Conservation (phyloP, 2,888 invertebrate genomes). For the Trichacis sp. region DNA sequence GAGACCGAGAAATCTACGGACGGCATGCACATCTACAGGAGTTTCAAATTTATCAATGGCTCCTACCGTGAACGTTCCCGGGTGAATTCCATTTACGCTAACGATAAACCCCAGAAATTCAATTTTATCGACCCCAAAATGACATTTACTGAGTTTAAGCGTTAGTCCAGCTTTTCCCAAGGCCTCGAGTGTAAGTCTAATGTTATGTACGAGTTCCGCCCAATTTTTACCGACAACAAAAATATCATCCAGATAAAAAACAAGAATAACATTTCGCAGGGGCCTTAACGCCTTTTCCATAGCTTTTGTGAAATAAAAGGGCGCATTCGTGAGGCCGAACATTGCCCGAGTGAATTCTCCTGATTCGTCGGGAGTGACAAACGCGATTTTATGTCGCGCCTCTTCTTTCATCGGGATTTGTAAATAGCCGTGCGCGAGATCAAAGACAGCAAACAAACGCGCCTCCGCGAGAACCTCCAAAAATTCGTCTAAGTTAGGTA, state of each 20-base stretch:
- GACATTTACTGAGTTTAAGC: slow-evolving; percentile 15
- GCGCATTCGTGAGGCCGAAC: slow-evolving; percentile 52
- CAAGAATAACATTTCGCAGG: slow-evolving; percentile 9
- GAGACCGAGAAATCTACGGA: slow-evolving; percentile 35
- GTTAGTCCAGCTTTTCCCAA: slow-evolving; percentile 14
- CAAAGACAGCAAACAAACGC: slow-evolving; percentile 29
- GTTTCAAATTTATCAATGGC: slow-evolving; percentile 13
- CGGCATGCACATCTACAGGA: slow-evolving; percentile 31
- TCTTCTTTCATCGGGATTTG: slow-evolving; percentile 27
- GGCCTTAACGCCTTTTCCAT: slow-evolving; percentile 25
- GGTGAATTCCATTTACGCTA: slow-evolving; percentile 10
- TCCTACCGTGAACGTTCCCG: slow-evolving; percentile 7
- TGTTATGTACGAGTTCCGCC: not conserved
- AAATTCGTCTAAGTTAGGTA: slow-evolving; percentile 33
- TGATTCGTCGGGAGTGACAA: slow-evolving; percentile 43
- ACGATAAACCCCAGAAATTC: slow-evolving; percentile 18
- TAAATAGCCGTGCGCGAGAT: too few relatives aligned
- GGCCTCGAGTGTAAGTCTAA: not conserved
- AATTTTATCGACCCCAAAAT: slow-evolving; percentile 14
- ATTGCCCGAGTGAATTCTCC: slow-evolving; percentile 49
- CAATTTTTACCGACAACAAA: slow-evolving; percentile 7
- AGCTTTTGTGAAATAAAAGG: slow-evolving; percentile 46
- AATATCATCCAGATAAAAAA: slow-evolving; percentile 19
- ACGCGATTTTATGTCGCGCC: slow-evolving; percentile 34
- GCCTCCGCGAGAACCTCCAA: slow-evolving; percentile 15